Percentiles rank a stretch among this genome's conserved stretches.
These are phyloP conservation scores for Parnassius apollo DNA, from an alignment of 2,888 invertebrate species.

Conservation along the genomic window DNA sequence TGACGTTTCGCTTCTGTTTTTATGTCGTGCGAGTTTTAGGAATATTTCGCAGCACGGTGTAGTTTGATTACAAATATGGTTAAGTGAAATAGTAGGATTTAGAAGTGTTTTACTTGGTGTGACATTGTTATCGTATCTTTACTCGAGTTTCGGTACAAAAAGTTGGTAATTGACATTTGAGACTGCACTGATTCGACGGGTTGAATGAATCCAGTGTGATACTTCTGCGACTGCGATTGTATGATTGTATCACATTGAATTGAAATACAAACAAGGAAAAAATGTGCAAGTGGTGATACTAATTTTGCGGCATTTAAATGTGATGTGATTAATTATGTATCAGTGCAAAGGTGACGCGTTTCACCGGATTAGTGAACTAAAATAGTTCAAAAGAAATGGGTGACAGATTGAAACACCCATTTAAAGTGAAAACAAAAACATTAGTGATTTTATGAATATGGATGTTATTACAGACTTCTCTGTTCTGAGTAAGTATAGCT, in stretches of 20 bases:
- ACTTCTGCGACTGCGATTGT: constrained; percentile 43
- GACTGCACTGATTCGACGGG: constrained; percentile 23
- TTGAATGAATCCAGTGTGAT: constrained; percentile 37
- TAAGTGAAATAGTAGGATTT: constrained; percentile 22
- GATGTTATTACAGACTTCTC: constrained; percentile 69
- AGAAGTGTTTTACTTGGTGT: constrained; percentile 15
- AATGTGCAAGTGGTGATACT: constrained; percentile 55
- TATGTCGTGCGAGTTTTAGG: constrained; percentile 55
- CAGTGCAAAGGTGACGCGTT: constrained; percentile 25
- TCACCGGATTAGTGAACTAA: constrained; percentile 28
- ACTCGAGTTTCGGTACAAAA: constrained; percentile 12
- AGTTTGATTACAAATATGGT: constrained; percentile 27
- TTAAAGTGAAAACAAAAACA: constrained; percentile 69
- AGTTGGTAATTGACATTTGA: constrained; percentile 29
- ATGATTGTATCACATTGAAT: constrained; percentile 41
- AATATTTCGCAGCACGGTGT: constrained; percentile 37
- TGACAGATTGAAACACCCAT: constrained; percentile 71
- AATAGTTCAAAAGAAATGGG: constrained; percentile 70
- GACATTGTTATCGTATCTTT: constrained; percentile 13
- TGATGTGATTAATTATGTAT: constrained; percentile 33
- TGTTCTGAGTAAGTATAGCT: constrained; percentile 63
- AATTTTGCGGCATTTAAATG: constrained; percentile 30
- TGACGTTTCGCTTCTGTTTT: constrained; percentile 71
- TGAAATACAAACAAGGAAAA: constrained; percentile 57
- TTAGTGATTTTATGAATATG: constrained; percentile 58